Base-by-base conservation (phyloP, 2,113 vertebrate genomes). In the Trematocara nigrifrons region DNA sequence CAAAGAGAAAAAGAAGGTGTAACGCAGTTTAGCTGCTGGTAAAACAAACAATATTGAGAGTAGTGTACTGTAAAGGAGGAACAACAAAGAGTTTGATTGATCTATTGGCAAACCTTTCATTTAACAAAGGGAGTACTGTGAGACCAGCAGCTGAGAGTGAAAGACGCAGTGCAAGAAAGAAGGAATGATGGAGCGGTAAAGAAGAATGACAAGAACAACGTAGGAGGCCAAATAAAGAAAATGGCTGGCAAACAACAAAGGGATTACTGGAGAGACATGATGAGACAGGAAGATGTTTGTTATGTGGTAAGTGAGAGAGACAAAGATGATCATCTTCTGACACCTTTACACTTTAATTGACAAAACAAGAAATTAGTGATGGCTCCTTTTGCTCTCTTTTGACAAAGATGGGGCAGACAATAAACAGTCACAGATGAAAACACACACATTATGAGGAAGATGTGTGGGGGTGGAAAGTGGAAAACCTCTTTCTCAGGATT, bases 1-100 rank as follows among this genome's bases (percentile, higher is more conserved):
- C 42, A 76, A 76, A 79, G 84, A 89, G 90, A 85, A 81, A 91
- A 88, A 92, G 86, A 89, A 86, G 87, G 87, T 88, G 90, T 85
- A 86, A 89, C 83, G 54, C 92, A 93, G 93, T 82, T 86, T 94
- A 95, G 94, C 93, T 96, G 90, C 92, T 93, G 90, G 94, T 92
- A 95, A 96, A 97, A 97, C 93, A 97, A 97, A 96, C 91, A 97
- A 92, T 95, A 96, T 95, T 93, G 93, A 94, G 88, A 90, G 93
- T 42, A 91, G 80, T 5, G 20, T 80, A 77, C 20, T 47, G 79
- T 92, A 92, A 93, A 95, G 86, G 91, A 94, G 79, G 12, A 88
- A 85, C 81, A 91, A 95, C 94, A 91, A 93, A 94, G 83, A 87
- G 77, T 3, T 87, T 40, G 87, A 94, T 90, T 87, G 81, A 91